Evolutionary conservation across 2,797 vertebrate genomes (phyloP), one percentile per base, ranked within the genome.

Genomic region (Lindbergichthys nudifrons): DNA sequence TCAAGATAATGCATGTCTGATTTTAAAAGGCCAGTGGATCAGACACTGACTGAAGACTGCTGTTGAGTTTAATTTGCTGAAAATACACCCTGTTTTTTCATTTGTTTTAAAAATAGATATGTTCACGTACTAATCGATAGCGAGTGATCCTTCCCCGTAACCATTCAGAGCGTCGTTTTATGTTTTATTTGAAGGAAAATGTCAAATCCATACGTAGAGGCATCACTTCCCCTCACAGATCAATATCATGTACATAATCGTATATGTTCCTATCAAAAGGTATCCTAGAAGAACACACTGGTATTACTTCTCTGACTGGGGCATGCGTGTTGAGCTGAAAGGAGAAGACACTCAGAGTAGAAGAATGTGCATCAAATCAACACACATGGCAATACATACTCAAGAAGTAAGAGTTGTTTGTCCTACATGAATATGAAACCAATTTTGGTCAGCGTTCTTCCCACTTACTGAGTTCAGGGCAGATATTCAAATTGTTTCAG

Each of bases 401-500:
- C 0, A 12, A 64, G 13, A 80, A 59, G 53, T 45, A 56, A 65
- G 53, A 68, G 66, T 73, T 79, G 75, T 78, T 79, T 78, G 46
- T 23, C 60, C 30, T 41, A 16, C 45, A 43, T 23, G 19, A 19
- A 41, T 70, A n/a, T 84, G 81, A 90, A 87, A 91, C 74, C 53
- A 70, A 11, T 45, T 58, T 67, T 75, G 67, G 65, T 67, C 73
- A 70, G 1, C 3, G 9, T n/a, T 68, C 78, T 54, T 79, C 86
- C 79, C 74, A 82, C 88, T 66, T 63, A n/a, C 30, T 39, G 46
- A 1, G 19, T 64, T 70, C 0, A 48, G 66, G 47, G 56, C 41
- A 69, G 10, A 80, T 51, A 90, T 91, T 82, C 72, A 91, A 89
- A 91, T 86, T 0, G 5, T n/a, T 21, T 42, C 43, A 48, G n/a